Evolutionary conservation across 2,113 vertebrate genomes (phyloP), one percentile per base, ranked within the genome.

Genomic region (Enhydra lutris): DNA sequence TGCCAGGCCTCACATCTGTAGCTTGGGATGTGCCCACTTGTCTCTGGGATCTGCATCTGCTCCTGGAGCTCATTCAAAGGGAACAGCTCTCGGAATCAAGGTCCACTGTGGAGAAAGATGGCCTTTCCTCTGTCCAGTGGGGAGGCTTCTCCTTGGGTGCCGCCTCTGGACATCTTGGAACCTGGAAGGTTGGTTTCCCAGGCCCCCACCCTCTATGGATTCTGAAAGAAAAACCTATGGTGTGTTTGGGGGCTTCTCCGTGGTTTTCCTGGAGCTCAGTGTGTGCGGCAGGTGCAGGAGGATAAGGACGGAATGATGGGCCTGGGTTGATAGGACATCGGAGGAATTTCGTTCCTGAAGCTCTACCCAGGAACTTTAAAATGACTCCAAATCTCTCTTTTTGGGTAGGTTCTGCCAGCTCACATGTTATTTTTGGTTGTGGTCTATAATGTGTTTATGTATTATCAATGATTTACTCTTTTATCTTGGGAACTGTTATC

Each of bases 41-140:
- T 96, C 98, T 97, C 97, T 89, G 95, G 81, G 97, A 97, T 97
- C 92, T 89, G 85, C 98, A 98, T 98, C 98, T 97, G 97, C 97
- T 98, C 98, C 86, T 95, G 96, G 92, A 97, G 95, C 96, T 96
- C 42, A 42, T 69, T 88, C 76, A 90, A 29, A 95, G 95, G 92
- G 92, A 98, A 97, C 89, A 85, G 86, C 89, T 93, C 97, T 91
- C 82, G 45, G 92, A 98, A 82, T 76, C 59, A n/a, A 91, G 55
- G 17, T 23, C 34, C 24, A 5, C 29, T 14, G 69, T 71, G 20
- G 73, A 94, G 65, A 91, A 96, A 83, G 55, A 65, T 59, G 71
- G 36, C 31, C 13, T 93, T 59, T 26, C 71, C 12, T 63, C 50
- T 18, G 24, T 76, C 29, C 11, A 47, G 82, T 18, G 23, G 21